These are phyloP conservation scores for Lithosia quadra DNA, from an alignment of 2,888 invertebrate genomes.

Conservation along the genomic window DNA sequence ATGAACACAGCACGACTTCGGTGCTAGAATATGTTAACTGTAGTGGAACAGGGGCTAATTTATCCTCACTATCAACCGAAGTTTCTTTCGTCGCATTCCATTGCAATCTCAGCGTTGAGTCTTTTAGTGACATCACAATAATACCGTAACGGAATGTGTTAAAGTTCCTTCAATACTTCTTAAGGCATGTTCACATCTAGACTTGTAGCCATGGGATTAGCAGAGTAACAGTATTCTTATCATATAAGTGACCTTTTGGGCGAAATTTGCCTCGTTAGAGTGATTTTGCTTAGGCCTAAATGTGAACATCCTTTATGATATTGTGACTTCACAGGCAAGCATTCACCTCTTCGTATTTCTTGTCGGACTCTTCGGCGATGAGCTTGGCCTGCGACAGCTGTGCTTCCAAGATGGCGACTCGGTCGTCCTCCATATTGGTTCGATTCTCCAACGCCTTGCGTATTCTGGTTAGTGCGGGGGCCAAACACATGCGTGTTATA, in stretches of 20 bases:
- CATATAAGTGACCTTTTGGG: background rate
- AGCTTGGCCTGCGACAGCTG: constrained; percentile 99
- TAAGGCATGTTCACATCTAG: constrained; percentile 22
- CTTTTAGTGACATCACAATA: constrained; percentile 22
- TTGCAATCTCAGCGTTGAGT: constrained; percentile 15
- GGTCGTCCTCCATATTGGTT: constrained; percentile 99
- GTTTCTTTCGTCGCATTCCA: constrained; percentile 47
- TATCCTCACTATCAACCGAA: constrained; percentile 40
- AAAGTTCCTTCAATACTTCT: constrained; percentile 10
- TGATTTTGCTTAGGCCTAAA: background rate
- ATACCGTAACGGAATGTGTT: constrained; percentile 27
- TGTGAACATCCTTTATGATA: constrained; percentile 20
- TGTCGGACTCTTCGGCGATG: constrained; percentile 99
- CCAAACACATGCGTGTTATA: constrained; percentile 86
- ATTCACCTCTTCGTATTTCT: constrained; percentile 99
- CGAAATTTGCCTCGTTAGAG: background rate
- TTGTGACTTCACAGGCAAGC: constrained; percentile 60
- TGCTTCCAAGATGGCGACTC: constrained; percentile 98
- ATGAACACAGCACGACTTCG: constrained; percentile 24
- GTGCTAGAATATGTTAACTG: constrained; percentile 28
- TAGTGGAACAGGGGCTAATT: constrained; percentile 37
- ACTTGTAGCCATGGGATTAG: background rate
- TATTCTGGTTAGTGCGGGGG: constrained; percentile 91
- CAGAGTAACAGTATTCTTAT: background rate
- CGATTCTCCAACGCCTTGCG: constrained; percentile 99